A percentile compares a stretch with the other conserved stretches of the same genome.
These are phyloP conservation scores for Oncorhynchus masou DNA, from an alignment of 2,113 vertebrate genomes.

Conservation along the genomic window DNA sequence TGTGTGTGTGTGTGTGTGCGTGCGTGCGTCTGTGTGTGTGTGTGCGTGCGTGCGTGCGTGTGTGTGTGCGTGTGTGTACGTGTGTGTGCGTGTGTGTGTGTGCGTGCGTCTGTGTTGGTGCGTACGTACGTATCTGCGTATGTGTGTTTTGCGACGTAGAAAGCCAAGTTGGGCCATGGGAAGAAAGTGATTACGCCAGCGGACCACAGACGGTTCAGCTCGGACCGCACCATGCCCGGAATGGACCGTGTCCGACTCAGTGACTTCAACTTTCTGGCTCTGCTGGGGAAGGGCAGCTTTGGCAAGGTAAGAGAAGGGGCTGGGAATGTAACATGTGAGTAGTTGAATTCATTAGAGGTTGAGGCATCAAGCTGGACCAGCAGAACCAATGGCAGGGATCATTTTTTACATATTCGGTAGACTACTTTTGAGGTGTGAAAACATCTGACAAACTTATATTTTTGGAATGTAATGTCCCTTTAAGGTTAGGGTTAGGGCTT, in stretches of 20 bases:
- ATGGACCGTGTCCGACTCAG: slow-evolving; percentile 87
- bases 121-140: not conserved
- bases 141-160: slow-evolving; percentile 71
- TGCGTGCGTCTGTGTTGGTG: too few species aligned
- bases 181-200: slow-evolving; percentile 90
- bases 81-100: not conserved
- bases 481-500: too few species aligned
- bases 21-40: not conserved
- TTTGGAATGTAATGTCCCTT: too few species aligned
- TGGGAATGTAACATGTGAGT: not conserved
- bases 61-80: not conserved
- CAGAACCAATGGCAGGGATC: too few species aligned
- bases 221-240: slow-evolving; percentile 74
- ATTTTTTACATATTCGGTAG: too few species aligned
- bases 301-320: slow-evolving; percentile 82
- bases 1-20: too few species aligned
- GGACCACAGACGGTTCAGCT: slow-evolving; percentile 81
- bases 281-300: slow-evolving; percentile 96
- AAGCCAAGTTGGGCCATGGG: slow-evolving; percentile 93
- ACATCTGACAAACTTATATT: too few species aligned
- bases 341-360: not conserved
- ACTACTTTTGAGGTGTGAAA: too few species aligned
- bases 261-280: slow-evolving; percentile 95
- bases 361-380: too few species aligned
- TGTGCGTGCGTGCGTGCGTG: slow-evolving; percentile 1